Evolutionary conservation across 2,113 vertebrate genomes (phyloP), one percentile per base, ranked within the genome.

Genomic region (Ariopsis seemanni): DNA sequence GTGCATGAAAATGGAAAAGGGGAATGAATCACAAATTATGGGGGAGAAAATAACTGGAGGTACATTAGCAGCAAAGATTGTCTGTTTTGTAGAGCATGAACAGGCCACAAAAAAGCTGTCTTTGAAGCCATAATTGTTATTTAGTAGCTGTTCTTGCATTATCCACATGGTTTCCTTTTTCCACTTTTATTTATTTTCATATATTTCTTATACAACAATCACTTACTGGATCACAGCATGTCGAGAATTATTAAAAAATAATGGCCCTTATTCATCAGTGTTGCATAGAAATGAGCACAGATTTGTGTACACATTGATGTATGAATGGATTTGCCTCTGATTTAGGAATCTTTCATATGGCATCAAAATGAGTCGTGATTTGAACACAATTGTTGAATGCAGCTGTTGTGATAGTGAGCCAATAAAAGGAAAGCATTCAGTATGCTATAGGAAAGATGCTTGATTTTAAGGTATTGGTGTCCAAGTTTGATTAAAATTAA

Each of bases 61-160:
- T 65, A 57, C 77, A 62, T 82, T 60, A 62, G 20, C 57, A 2
- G 20, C 34, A 63, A 82, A 48, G 58, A 82, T 82, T 48, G 58
- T 62, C 55, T 82, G 20, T 60, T 82, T 7, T 79, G 52, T 79
- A 79, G 50, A 27, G 52, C 77, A 57, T 79, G 77, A 79, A 79
- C 77, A 79, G 74, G 50, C 22, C 74, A 53, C 48, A 22, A 11
- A 63, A 22, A 63, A 63, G 17, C 20, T 82, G 75, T 79, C 5
- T 79, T 79, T 53, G 52, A 79, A 57, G 52, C 60, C 11, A 25
- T 82, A 62, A 62, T 65, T 82, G 77, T 79, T 77, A 77, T 77
- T 77, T 77, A 30, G n/a, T 57, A 18, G 25, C 50, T 15, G 50
- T 53, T 78, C 52, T 79, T 79, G 50, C 25, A 27, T 79, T 79